Conservation (phyloP, 2,888 invertebrate genomes). For the Lasiommata megera region DNA sequence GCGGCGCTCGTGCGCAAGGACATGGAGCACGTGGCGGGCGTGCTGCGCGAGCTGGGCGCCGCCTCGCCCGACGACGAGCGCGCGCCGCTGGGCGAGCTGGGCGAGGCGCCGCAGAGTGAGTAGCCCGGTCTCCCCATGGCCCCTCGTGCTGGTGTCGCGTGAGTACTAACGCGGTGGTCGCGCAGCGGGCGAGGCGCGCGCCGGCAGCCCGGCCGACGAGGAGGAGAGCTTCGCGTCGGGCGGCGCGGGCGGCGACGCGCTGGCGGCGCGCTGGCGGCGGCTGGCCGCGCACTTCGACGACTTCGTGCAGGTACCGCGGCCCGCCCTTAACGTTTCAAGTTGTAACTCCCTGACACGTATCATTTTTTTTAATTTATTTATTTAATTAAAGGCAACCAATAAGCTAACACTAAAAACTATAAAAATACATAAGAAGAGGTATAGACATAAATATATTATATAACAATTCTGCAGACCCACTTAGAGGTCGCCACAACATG, state of each 20-base stretch:
- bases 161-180: too few species aligned
- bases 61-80: slow-evolving; percentile 19
- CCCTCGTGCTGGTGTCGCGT: too few species aligned
- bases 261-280: slow-evolving; percentile 86
- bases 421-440: too few species aligned
- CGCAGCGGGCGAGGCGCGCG: not conserved
- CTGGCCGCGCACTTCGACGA: slow-evolving; percentile 94
- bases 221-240: slow-evolving; percentile 61
- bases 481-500: too few species aligned
- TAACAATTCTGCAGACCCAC: too few species aligned
- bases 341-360: too few species aligned
- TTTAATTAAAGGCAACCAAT: too few species aligned
- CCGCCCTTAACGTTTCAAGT: too few species aligned
- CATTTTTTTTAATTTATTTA: too few species aligned
- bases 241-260: slow-evolving; percentile 59
- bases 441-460: too few species aligned
- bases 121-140: too few species aligned
- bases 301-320: slow-evolving; percentile 81
- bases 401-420: too few species aligned
- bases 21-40: slow-evolving; percentile 84
- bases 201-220: slow-evolving; percentile 39
- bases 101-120: not conserved
- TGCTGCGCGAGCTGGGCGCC: slow-evolving; percentile 77
- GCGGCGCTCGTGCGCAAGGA: slow-evolving; percentile 86
- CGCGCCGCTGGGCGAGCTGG: slow-evolving; percentile 38